Evolutionary conservation across 2,113 vertebrate genomes (phyloP).

Genomic region (Phrynosoma blainvillii): DNA sequence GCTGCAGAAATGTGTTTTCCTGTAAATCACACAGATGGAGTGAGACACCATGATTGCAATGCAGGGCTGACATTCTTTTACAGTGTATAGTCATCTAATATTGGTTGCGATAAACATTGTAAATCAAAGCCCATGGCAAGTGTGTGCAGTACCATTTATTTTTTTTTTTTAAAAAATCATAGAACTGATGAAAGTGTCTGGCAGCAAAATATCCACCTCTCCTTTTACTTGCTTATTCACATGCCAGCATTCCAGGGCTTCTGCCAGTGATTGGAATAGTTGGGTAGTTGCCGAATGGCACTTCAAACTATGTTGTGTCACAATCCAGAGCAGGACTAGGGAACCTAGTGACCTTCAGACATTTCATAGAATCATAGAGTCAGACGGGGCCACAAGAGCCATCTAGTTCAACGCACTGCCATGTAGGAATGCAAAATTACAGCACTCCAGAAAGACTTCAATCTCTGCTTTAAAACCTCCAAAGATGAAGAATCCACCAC

Average conservation of each 20-base stretch:
- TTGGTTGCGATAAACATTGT: slow-evolving; percentile 63
- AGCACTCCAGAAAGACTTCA: too few relatives aligned
- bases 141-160: neutral
- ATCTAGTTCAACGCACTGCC: too few relatives aligned
- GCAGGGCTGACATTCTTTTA: slow-evolving; percentile 49
- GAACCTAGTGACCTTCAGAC: neutral
- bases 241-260: neutral
- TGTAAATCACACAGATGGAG: slow-evolving; percentile 65
- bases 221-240: slow-evolving; percentile 60
- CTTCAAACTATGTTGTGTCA: neutral
- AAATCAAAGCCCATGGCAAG: slow-evolving; percentile 52
- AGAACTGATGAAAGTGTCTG: slow-evolving; percentile 44
- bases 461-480: too few relatives aligned
- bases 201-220: slow-evolving; percentile 57
- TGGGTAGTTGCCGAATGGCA: neutral
- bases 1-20: slow-evolving; percentile 31
- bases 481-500: too few relatives aligned
- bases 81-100: slow-evolving; percentile 40
- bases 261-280: neutral
- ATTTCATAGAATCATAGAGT: neutral
- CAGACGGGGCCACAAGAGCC: too few relatives aligned
- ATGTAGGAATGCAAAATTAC: too few relatives aligned
- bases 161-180: neutral
- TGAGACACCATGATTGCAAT: neutral
- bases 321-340: neutral